Base-by-base conservation (phyloP, 2,888 invertebrate genomes). In the Dasysyrphus tricinctus region DNA sequence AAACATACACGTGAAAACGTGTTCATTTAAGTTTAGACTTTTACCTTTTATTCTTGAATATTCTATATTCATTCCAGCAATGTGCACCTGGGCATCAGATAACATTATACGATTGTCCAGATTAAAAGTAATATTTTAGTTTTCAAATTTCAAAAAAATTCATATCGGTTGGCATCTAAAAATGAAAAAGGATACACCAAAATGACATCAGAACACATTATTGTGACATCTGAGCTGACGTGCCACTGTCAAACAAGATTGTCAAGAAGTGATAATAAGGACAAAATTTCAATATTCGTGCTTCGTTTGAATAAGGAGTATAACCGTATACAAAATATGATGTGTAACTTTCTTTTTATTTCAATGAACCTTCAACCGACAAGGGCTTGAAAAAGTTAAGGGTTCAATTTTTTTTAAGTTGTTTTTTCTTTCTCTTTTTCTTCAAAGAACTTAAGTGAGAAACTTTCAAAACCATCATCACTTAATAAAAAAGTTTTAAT, bases 401-500 rank as follows among this genome's bases (percentile, higher is more conserved):
- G 16, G 16, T 34, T 32, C 19, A 34, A 16, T 44, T n/a, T 47
- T 24, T 44, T n/a, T 47, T 24, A 12, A 47, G n/a, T 29, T 5
- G 7, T 8, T 67, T 49, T 49, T 4, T 34, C 19, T 14, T 2
- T 1, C 11, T 3, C 16, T 11, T 0, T 14, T 47, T 11, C 3
- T 39, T 49, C 24, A 24, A 49, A 49, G 0, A 65, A 19, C 47
- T 65, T 65, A 3, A 47, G 3, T 24, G 14, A 16, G n/a, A n/a
- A 69, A 69, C 69, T 69, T 54, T 69, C 69, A 69, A 69, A 54
- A 37, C 54, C 69, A 39, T 51, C 69, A 39, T 69, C 69, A 69
- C 51, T 69, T 39, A n/a, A 54, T 54, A 29, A 54, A 54, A 54
- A 72, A 78, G 69, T 85, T 85, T 78, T 81, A 85, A 85, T 85